phyloP scores from a whole-genome alignment of 2,797 vertebrate species.

The Danio kyathit region DNA sequence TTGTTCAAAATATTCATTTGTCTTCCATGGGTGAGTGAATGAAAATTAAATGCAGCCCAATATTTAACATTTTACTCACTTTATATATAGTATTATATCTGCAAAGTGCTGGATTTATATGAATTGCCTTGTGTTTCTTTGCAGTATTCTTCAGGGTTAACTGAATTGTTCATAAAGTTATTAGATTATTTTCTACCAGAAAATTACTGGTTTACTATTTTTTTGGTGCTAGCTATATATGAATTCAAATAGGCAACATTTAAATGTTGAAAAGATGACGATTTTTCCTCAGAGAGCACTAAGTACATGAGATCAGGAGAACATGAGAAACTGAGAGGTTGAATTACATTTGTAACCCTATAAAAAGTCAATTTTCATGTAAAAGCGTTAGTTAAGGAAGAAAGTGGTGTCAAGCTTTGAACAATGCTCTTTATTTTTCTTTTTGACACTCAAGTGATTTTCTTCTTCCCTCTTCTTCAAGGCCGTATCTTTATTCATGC shows the following conservation, averaged over 20 bases:
- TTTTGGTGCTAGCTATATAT: background rate
- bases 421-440: constrained; percentile 39
- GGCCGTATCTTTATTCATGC: constrained; percentile 52
- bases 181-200: too few relatives aligned
- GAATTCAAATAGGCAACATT: background rate
- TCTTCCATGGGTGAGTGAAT: too few relatives aligned
- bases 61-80: too few relatives aligned
- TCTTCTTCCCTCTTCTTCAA: constrained; percentile 57
- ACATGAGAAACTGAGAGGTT: background rate
- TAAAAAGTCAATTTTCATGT: constrained; percentile 25
- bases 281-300: background rate
- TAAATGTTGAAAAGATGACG: constrained; percentile 5
- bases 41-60: too few relatives aligned
- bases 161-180: too few relatives aligned
- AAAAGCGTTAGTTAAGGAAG: constrained; percentile 52
- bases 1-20: too few relatives aligned
- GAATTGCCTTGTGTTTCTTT: too few relatives aligned
- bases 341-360: constrained; percentile 30
- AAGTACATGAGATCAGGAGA: background rate
- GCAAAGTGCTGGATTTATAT: too few relatives aligned
- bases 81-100: too few relatives aligned
- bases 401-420: constrained; percentile 51
- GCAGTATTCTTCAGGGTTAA: too few relatives aligned
- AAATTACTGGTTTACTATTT: too few relatives aligned
- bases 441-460: constrained; percentile 37